Evolutionary conservation across 2,113 vertebrate species (phyloP).

Genomic region (Tursiops truncatus): DNA sequence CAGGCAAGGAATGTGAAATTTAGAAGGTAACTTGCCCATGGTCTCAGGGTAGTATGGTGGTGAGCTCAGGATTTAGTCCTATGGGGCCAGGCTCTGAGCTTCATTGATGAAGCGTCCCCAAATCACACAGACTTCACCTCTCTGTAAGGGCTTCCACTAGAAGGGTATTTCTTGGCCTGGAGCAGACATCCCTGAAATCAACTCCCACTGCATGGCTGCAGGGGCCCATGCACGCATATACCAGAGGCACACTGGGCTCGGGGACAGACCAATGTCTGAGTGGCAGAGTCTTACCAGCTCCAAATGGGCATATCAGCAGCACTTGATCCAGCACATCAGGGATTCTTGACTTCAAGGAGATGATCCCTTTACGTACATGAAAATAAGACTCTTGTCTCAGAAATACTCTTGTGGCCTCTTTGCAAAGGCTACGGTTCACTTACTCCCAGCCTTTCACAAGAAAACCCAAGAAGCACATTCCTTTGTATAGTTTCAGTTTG

Average conservation of each 20-base stretch:
- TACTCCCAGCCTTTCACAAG: background rate
- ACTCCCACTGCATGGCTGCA: too few species aligned
- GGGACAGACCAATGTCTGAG: background rate
- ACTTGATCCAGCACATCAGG: conserved; percentile 43
- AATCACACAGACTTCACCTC: background rate
- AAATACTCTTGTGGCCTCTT: conserved; percentile 36
- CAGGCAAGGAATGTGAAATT: background rate
- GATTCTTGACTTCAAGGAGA: conserved; percentile 44
- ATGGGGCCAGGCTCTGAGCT: background rate
- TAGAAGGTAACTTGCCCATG: background rate
- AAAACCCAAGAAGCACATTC: conserved; percentile 15
- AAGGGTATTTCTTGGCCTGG: background rate
- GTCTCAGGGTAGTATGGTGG: background rate
- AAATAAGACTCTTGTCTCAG: conserved; percentile 54
- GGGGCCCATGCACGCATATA: background rate
- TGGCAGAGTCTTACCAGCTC: background rate
- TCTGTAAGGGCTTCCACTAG: background rate
- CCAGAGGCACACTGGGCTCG: background rate
- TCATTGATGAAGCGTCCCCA: background rate
- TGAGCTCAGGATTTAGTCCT: background rate
- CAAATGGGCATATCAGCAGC: background rate
- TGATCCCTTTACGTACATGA: background rate
- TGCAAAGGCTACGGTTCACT: conserved; percentile 17
- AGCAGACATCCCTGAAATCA: background rate
- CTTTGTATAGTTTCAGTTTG: background rate